phyloP scores from a whole-genome alignment of 2,797 vertebrate species.

The Lepus townsendii region DNA sequence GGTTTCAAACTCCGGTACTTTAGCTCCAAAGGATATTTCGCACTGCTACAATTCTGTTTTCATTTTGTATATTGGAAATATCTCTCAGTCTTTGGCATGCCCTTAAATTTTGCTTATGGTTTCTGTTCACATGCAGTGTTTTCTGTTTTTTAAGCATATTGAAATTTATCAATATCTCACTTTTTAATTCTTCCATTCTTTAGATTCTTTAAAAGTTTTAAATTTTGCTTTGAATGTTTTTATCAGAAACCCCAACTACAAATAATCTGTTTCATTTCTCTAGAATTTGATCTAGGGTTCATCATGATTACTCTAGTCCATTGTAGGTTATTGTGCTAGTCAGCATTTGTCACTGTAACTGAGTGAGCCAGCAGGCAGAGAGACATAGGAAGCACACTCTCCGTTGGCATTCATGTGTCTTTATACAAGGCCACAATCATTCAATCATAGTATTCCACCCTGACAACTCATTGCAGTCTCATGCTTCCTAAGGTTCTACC shows the following conservation, averaged over 20 bases:
- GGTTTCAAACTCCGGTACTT: neutral
- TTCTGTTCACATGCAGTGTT: neutral
- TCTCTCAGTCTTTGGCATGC: neutral
- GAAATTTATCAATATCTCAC: neutral
- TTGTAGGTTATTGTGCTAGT: neutral
- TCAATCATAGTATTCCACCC: no score
- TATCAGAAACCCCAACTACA: neutral
- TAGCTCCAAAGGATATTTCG: neutral
- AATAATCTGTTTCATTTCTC: neutral
- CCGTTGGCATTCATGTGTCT: no score
- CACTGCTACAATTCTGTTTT: neutral
- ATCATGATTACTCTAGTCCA: neutral
- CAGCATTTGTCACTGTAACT: no score
- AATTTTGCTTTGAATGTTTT: neutral
- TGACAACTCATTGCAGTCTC: no score
- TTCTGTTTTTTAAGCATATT: neutral
- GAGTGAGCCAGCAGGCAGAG: no score
- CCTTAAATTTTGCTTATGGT: neutral
- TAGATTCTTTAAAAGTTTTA: neutral
- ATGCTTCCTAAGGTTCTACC: no score
- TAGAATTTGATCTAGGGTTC: neutral
- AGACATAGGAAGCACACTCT: no score
- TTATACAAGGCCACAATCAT: no score
- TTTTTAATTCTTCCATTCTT: neutral
- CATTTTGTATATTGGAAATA: neutral